phyloP scores from a whole-genome alignment of 37 sponge, comb jelly and placozoan genomes.

The Aplysina aerophoba region DNA sequence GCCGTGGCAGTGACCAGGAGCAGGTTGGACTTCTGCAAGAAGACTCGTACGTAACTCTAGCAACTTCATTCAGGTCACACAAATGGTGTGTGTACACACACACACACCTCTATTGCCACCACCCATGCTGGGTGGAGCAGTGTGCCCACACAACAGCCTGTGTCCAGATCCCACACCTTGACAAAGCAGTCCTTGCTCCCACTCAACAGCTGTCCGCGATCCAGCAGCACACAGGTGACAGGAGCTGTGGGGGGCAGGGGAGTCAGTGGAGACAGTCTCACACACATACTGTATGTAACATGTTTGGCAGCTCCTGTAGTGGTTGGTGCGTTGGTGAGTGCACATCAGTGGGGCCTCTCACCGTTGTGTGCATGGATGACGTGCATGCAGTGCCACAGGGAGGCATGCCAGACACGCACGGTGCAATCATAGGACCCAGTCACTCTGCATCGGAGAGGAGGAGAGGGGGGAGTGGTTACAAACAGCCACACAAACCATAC shows the following conservation, averaged over 20 bases:
- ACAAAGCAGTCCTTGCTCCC: conserved; percentile 58
- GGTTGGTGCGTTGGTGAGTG: neutral
- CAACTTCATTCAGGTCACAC: neutral
- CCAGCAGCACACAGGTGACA: conserved; percentile 58
- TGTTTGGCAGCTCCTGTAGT: neutral
- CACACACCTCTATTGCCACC: conserved; percentile 42
- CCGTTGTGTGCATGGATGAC: conserved; percentile 59
- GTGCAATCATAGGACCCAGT: conserved; percentile 82
- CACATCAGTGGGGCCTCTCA: neutral
- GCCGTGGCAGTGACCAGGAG: conserved; percentile 55
- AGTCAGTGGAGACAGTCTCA: no score
- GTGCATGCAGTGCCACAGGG: conserved; percentile 52
- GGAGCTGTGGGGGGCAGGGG: conserved; percentile 31
- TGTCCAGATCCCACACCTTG: conserved; percentile 51
- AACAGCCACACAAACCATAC: neutral
- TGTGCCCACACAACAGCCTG: conserved; percentile 9
- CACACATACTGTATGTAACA: neutral
- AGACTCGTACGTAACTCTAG: neutral
- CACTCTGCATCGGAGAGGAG: conserved; percentile 45
- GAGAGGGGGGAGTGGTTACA: neutral
- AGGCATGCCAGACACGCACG: conserved; percentile 74
- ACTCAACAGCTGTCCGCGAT: conserved; percentile 41
- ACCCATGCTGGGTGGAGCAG: conserved; percentile 42
- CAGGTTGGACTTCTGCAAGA: conserved; percentile 41
- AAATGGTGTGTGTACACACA: no score